These are phyloP conservation scores for Druon quercuslanigerum DNA, from an alignment of 1,140 invertebrate species.

Conservation along the genomic window DNA sequence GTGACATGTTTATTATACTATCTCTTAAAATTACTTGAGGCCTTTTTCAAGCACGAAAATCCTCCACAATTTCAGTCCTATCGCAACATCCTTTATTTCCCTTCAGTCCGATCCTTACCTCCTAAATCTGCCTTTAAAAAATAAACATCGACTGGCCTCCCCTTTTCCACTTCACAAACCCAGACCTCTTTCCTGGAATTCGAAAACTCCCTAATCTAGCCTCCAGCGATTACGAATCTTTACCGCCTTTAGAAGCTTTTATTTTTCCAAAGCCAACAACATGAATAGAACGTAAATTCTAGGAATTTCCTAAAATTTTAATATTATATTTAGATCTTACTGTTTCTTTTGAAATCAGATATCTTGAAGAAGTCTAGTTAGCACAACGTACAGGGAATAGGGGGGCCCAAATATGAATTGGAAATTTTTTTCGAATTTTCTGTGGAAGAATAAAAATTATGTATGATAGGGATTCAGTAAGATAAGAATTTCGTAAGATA, in stretches of 20 bases:
- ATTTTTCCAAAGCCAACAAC: neutral
- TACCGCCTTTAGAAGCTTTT: too few relatives aligned
- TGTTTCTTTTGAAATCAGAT: too few relatives aligned
- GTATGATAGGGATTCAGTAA: too few relatives aligned
- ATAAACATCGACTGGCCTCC: constrained; percentile 8
- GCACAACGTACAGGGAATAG: too few relatives aligned
- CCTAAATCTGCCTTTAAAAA: constrained; percentile 13
- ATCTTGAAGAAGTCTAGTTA: neutral
- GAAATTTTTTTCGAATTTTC: too few relatives aligned
- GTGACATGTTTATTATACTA: constrained; percentile 17
- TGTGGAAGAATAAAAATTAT: too few relatives aligned
- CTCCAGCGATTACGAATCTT: constrained; percentile 6
- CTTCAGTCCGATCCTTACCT: neutral
- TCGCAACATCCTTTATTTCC: constrained; percentile 29
- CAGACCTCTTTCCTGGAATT: constrained; percentile 10
- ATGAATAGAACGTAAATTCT: neutral
- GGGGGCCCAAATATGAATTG: too few relatives aligned
- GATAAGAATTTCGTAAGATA: too few relatives aligned
- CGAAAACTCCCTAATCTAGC: neutral
- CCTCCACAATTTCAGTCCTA: constrained; percentile 14
- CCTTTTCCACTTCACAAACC: constrained; percentile 20
- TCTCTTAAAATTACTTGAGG: constrained; percentile 12
- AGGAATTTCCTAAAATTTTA: too few relatives aligned
- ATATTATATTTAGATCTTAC: too few relatives aligned
- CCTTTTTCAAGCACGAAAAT: constrained; percentile 19